A percentile compares a stretch with the other conserved stretches of the same genome.
phyloP scores from a whole-genome alignment of 2,888 invertebrate species.

The Drosophila nr. fundita region DNA sequence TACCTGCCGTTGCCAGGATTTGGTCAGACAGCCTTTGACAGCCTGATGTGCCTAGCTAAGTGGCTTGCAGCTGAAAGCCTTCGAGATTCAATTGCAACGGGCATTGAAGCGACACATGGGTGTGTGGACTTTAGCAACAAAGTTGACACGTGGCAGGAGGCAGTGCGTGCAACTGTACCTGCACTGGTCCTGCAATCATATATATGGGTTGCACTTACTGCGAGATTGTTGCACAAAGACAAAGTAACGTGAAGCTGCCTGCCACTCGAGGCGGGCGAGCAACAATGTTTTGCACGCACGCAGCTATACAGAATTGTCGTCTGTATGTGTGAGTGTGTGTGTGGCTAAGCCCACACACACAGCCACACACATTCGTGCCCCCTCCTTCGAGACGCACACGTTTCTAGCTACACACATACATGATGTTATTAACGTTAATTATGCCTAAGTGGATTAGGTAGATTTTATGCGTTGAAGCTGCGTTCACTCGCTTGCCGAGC shows the following conservation, averaged over 20 bases:
- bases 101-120: conserved; percentile 2
- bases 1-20: background rate
- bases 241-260: conserved; percentile 22
- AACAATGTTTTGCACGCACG: conserved; percentile 1
- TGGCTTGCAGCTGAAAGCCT: background rate
- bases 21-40: background rate
- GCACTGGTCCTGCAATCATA: background rate
- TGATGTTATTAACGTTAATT: conserved; percentile 72
- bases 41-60: background rate
- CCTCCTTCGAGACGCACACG: background rate
- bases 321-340: background rate
- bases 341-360: background rate
- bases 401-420: conserved; percentile 43
- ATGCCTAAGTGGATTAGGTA: conserved; percentile 71
- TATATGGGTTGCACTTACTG: background rate
- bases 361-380: background rate
- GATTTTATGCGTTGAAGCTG: conserved; percentile 60
- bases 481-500: conserved; percentile 37
- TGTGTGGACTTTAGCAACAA: background rate
- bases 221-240: conserved; percentile 9
- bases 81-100: conserved; percentile 8
- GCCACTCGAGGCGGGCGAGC: conserved; percentile 10
- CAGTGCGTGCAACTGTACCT: background rate
- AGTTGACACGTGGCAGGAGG: background rate
- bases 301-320: background rate